Percentiles rank a stretch among this genome's conserved stretches.
phyloP scores from a whole-genome alignment of 2,113 vertebrate genomes.

The Sceloporus tristichus region DNA sequence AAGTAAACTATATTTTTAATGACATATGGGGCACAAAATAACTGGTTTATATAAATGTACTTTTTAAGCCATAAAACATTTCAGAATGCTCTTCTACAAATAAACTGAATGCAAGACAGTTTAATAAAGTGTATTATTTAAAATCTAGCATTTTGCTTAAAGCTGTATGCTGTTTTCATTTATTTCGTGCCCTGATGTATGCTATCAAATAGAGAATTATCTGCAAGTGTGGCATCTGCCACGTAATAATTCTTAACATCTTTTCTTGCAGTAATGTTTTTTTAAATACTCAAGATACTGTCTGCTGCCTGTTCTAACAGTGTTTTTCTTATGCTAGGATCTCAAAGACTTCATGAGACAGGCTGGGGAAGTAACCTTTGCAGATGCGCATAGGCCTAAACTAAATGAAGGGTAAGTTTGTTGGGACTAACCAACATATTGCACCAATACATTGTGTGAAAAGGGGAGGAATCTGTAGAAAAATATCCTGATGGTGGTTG shows the following conservation, averaged over 20 bases:
- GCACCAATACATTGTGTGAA: background rate
- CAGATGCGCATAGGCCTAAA: constrained; percentile 95
- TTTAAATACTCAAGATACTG: constrained; percentile 19
- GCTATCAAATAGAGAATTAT: constrained; percentile 77
- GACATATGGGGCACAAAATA: constrained; percentile 87
- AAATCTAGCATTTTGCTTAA: constrained; percentile 80
- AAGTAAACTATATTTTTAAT: constrained; percentile 89
- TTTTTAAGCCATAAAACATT: constrained; percentile 64
- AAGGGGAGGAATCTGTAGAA: background rate
- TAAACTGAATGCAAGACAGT: constrained; percentile 72
- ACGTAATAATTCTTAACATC: constrained; percentile 81
- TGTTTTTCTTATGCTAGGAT: constrained; percentile 89
- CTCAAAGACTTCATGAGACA: constrained; percentile 99
- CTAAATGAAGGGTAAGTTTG: constrained; percentile 93
- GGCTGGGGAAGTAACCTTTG: constrained; percentile 98
- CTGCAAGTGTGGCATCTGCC: constrained; percentile 79
- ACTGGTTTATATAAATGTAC: constrained; percentile 79
- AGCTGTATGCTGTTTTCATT: constrained; percentile 78
- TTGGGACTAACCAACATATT: background rate
- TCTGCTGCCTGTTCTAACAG: constrained; percentile 71
- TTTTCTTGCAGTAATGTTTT: constrained; percentile 83
- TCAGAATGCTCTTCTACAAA: constrained; percentile 67
- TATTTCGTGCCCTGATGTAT: constrained; percentile 83
- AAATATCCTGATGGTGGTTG: background rate
- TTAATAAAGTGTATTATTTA: constrained; percentile 66